Base-by-base conservation (phyloP, 1,140 invertebrate genomes). In the Idris sp. region DNA sequence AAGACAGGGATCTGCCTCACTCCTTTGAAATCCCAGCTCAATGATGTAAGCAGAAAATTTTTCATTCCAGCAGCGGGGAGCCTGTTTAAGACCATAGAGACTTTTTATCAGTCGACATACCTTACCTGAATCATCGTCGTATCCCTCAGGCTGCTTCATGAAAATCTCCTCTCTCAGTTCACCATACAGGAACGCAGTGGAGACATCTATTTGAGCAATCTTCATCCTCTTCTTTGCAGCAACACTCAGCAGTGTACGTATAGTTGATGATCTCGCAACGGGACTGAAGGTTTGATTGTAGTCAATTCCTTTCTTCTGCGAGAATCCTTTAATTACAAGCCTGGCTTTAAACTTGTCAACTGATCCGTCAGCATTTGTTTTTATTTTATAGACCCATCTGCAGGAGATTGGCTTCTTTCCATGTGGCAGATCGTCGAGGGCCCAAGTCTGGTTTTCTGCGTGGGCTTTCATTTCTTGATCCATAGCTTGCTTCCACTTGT, bases 11-110 rank as follows among this genome's bases (percentile, higher is more conserved):
- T 81, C 74, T 7, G 58, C 30, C 46, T 68, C 25, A 33, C 58
- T 74, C 3, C 35, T 13, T 48, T 69, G 16, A 19, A 85, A 80
- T 4, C 64, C 61, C 7, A 78, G 7, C 10, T 59, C 16, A 1
- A 41, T 69, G 6, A 79, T 19, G 14, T 72, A 41, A 9, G 40
- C 36, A 25, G 25, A 68, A 15, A 79, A 74, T 22, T 51, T 73
- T 16, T 81, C 62, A 64, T 86, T 81, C 84, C 85, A 89, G 7
- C 69, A 76, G 16, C 81, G 62, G 14, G 84, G 80, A 10, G 83
- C 79, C 48, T 89, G 87, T 56, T 87, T 85, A 9, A 89, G 43
- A 1, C 83, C 85, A 68, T 88, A 88, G 7, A 89, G 19, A n/a
- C 78, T 81, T 64, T 84, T 85, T 25, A 78, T 81, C 4, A 87